Evolutionary conservation across 1,140 invertebrate genomes (phyloP).

Genomic region (Meteorus sp.): DNA sequence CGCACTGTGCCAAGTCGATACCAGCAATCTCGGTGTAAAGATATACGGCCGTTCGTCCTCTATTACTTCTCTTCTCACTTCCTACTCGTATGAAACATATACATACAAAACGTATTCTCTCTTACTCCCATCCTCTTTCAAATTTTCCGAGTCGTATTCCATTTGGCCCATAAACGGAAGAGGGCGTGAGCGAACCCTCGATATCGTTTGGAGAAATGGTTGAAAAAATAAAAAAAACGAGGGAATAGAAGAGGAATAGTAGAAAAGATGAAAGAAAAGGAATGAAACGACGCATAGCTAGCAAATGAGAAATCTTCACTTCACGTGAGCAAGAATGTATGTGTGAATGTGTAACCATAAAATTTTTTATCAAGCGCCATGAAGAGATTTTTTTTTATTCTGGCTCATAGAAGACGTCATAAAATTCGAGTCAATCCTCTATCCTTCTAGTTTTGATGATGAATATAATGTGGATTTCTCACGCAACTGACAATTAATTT

Average conservation of each 20-base stretch:
- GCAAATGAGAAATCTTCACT: not conserved
- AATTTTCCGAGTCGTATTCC: too few relatives aligned
- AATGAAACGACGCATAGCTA: not conserved
- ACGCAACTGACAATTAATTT: too few relatives aligned
- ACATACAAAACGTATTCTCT: not conserved
- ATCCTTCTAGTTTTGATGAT: too few relatives aligned
- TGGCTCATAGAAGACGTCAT: too few relatives aligned
- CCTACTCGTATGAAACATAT: too few relatives aligned
- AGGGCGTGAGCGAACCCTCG: not conserved
- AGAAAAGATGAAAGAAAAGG: not conserved
- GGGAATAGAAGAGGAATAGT: not conserved
- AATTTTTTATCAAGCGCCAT: not conserved
- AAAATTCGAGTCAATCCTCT: too few relatives aligned
- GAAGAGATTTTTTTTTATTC: not conserved
- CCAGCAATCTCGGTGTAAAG: not conserved
- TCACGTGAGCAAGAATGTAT: too few relatives aligned
- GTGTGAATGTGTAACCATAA: not conserved
- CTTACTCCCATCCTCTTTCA: not conserved
- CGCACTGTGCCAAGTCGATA: not conserved
- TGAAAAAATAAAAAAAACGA: not conserved
- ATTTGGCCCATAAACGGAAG: not conserved
- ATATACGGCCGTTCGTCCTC: constrained; percentile 9
- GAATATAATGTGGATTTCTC: too few relatives aligned
- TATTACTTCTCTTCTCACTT: not conserved
- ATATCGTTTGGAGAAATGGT: constrained; percentile 10